Evolutionary conservation across 2,888 invertebrate species (phyloP).

Genomic region (Silvanus unidentatus): DNA sequence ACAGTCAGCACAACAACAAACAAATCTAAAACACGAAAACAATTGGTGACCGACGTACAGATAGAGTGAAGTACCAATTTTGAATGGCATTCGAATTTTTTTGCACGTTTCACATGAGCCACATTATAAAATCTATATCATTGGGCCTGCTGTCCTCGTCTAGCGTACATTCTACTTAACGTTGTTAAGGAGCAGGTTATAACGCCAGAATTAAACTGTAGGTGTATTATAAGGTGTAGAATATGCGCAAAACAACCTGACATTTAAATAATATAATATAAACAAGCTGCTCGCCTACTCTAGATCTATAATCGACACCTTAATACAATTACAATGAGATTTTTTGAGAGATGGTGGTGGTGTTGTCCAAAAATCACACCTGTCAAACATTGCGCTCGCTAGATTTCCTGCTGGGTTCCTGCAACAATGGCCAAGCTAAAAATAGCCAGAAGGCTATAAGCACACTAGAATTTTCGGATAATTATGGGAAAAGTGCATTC

Average conservation of each 20-base stretch:
- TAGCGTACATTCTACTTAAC: conserved; percentile 5
- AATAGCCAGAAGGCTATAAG: too few relatives aligned
- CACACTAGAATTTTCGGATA: too few relatives aligned
- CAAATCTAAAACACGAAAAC: conserved; percentile 21
- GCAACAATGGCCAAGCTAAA: too few relatives aligned
- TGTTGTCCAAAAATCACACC: too few relatives aligned
- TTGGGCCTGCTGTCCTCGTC: conserved; percentile 22
- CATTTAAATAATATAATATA: conserved; percentile 43
- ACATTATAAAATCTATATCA: conserved; percentile 23
- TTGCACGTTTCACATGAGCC: conserved; percentile 1
- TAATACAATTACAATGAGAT: conserved; percentile 4
- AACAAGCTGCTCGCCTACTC: conserved; percentile 39
- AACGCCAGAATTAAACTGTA: conserved; percentile 28
- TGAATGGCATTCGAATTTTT: conserved; percentile 18
- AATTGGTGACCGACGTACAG: conserved; percentile 15
- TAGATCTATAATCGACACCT: conserved; percentile 28
- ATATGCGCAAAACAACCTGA: conserved; percentile 43
- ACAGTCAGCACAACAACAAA: too few relatives aligned
- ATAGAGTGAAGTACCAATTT: conserved; percentile 13
- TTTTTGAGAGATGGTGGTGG: background rate
- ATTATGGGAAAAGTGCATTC: too few relatives aligned
- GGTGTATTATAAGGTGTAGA: conserved; percentile 40
- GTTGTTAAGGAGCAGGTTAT: conserved; percentile 26
- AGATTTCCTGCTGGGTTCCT: too few relatives aligned
- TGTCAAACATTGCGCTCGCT: too few relatives aligned